A percentile compares a stretch with the other conserved stretches of the same genome.
Conservation (phyloP, 1,140 invertebrate species). For the Gryllus bimaculatus region DNA sequence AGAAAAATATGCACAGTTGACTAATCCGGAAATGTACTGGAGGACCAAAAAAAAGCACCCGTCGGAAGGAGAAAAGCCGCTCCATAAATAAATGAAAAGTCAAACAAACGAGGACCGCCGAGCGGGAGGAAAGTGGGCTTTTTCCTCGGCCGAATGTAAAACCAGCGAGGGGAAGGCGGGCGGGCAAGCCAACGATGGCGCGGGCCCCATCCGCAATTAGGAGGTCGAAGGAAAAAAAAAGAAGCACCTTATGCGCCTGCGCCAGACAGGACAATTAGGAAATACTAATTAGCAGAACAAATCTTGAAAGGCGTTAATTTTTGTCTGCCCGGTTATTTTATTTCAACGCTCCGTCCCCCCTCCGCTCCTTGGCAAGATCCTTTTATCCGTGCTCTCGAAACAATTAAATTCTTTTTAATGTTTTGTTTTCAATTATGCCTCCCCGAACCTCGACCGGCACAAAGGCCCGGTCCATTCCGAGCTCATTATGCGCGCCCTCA, state of each 20-base stretch:
- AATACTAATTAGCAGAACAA: slow-evolving; percentile 5
- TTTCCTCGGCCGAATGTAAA: background rate
- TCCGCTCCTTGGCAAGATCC: background rate
- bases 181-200: no score
- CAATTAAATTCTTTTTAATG: background rate
- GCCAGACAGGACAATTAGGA: background rate
- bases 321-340: background rate
- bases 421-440: background rate
- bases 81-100: slow-evolving; percentile 1
- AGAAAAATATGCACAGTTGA: background rate
- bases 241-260: background rate
- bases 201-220: background rate
- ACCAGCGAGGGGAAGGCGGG: background rate
- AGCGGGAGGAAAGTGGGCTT: background rate
- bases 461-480: background rate
- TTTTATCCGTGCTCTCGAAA: background rate
- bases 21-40: background rate
- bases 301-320: slow-evolving; percentile 1
- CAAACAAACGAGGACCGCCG: background rate
- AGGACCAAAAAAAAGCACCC: background rate
- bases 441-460: background rate
- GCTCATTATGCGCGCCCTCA: background rate
- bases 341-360: background rate
- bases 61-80: background rate
- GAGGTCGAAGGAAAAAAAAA: background rate